phyloP scores from a whole-genome alignment of 92 coral and sea anemone species.

The Chrysogorgia sp. region DNA sequence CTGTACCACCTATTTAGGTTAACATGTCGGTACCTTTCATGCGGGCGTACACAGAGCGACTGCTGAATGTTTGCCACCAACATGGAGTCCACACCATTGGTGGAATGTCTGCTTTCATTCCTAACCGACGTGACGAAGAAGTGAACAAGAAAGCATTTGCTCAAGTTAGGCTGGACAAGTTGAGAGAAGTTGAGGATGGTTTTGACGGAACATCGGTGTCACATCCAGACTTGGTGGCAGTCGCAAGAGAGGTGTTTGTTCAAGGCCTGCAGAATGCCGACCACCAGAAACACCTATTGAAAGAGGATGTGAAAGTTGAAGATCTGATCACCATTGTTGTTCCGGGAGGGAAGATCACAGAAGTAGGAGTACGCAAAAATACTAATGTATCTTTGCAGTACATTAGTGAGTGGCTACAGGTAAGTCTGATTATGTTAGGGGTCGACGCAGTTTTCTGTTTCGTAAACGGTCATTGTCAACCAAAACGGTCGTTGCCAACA shows the following conservation, averaged over 20 bases:
- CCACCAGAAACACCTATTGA: slow-evolving; percentile 91
- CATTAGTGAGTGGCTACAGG: slow-evolving; percentile 91
- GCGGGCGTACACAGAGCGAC: slow-evolving; percentile 95
- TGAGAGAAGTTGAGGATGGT: slow-evolving; percentile 93
- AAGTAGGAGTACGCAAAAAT: slow-evolving; percentile 80
- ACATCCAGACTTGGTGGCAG: slow-evolving; percentile 88
- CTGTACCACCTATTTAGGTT: slow-evolving; percentile 54
- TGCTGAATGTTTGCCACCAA: slow-evolving; percentile 87
- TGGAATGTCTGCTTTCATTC: slow-evolving; percentile 98
- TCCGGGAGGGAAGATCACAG: slow-evolving; percentile 86
- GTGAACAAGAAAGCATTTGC: slow-evolving; percentile 85
- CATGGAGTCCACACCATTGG: slow-evolving; percentile 99
- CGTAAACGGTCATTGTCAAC: no score
- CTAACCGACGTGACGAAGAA: slow-evolving; percentile 85
- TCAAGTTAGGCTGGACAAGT: slow-evolving; percentile 88
- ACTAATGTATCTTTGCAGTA: slow-evolving; percentile 82
- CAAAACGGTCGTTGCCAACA: no score
- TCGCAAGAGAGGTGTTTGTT: slow-evolving; percentile 43
- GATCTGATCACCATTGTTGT: slow-evolving; percentile 75
- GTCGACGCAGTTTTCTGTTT: no score
- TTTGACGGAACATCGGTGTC: slow-evolving; percentile 99
- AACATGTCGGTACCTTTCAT: slow-evolving; percentile 95
- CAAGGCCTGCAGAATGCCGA: slow-evolving; percentile 78
- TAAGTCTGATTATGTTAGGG: no score
- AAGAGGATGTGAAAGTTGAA: slow-evolving; percentile 94